Percentiles rank a stretch among this genome's conserved stretches.
phyloP scores from a whole-genome alignment of 2,888 invertebrate species.

The Brachylomia viminalis region DNA sequence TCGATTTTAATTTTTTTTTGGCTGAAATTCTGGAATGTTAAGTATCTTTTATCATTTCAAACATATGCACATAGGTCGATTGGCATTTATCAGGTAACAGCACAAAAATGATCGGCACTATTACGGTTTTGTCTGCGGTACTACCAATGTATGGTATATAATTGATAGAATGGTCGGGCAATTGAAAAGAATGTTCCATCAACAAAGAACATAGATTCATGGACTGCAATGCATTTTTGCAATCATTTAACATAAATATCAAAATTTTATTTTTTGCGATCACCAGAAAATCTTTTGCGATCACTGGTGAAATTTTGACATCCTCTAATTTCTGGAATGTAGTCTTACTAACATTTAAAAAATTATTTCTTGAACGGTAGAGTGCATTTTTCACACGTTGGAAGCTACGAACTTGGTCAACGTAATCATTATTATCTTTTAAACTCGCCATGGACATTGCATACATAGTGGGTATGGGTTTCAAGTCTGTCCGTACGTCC shows the following conservation, averaged over 20 bases:
- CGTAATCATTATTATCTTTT: too few species aligned
- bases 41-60: constrained; percentile 47
- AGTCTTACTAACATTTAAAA: too few species aligned
- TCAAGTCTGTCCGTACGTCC: too few species aligned
- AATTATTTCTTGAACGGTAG: too few species aligned
- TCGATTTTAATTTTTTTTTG: constrained; percentile 25
- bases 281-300: too few species aligned
- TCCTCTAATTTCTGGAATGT: too few species aligned
- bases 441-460: too few species aligned
- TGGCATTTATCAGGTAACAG: constrained; percentile 10
- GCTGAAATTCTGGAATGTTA: constrained; percentile 38
- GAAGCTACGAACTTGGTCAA: too few species aligned
- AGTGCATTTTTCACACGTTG: too few species aligned
- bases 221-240: constrained; percentile 45
- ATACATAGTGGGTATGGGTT: too few species aligned
- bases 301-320: too few species aligned
- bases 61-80: constrained; percentile 39
- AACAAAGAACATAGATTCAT: constrained; percentile 41
- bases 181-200: constrained; percentile 40
- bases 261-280: constrained; percentile 51
- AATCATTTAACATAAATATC: constrained; percentile 47
- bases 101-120: constrained; percentile 1
- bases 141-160: constrained; percentile 39
- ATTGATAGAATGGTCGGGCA: constrained; percentile 26
- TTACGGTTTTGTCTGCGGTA: constrained; percentile 36